Evolutionary conservation across 2,797 vertebrate genomes (phyloP), one percentile per base, ranked within the genome.

Genomic region (Channallabes apus): DNA sequence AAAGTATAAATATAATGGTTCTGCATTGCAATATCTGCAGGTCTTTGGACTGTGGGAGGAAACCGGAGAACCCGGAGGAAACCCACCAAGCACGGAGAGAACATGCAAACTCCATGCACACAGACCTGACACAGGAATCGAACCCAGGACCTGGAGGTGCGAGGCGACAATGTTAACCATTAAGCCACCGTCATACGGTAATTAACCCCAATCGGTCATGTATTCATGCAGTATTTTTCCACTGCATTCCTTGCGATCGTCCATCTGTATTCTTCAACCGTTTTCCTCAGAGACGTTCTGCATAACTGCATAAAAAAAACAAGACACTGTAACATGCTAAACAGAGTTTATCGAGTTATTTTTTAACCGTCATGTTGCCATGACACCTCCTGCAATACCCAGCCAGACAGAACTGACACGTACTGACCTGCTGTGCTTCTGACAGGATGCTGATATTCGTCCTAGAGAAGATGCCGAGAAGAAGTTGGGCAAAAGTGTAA

Each of bases 401-500:
- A 64, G 83, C 83, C 72, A 46, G 87, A 56, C 51, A 59, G 11
- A 59, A 84, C 80, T 65, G 78, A 82, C 64, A 77, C 77, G 80
- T 56, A 62, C 84, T 32, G 27, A 51, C 65, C 67, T 71, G 5
- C 22, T 82, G 51, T 71, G 54, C 80, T 82, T 71, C 67, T 59
- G 80, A 35, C 83, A 89, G 91, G 88, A 88, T 84, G 67, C 75
- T 83, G 86, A 82, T 86, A 86, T 59, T 11, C 51, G 29, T 58
- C 80, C 35, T 35, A 38, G 22, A 59, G 67, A 38, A 71, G 32
- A 32, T 82, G 32, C 80, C 59, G 67, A 22, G 38, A 58, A 71
- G 17, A 82, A 71, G 67, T 71, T 35, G 24, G 59, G 58, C 22
- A 41, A 59, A 59, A 59, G 54, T 38, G 18, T 22, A 27, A 80